phyloP scores from a whole-genome alignment of 2,113 vertebrate genomes.

The Genyomyrus donnyi region DNA sequence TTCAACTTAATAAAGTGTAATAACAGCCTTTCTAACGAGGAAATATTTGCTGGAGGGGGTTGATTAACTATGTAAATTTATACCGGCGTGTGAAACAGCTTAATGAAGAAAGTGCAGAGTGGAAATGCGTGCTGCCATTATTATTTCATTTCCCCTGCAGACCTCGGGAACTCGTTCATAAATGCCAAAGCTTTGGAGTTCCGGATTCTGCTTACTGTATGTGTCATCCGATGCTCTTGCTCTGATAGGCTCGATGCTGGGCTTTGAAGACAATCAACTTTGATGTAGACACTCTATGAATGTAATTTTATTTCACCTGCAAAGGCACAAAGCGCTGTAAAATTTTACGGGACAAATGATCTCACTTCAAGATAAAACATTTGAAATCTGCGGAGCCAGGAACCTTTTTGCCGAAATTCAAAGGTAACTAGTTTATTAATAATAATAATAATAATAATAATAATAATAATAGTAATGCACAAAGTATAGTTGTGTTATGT shows the following conservation, averaged over 20 bases:
- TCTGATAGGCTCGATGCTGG: not conserved
- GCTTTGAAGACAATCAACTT: not conserved
- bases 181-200: not conserved
- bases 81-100: conserved; percentile 14
- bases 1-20: conserved; percentile 12
- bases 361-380: not conserved
- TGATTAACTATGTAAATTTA: conserved; percentile 20
- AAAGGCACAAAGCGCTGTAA: not conserved
- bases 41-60: conserved; percentile 10
- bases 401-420: not conserved
- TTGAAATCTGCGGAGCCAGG: not conserved
- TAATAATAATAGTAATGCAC: not conserved
- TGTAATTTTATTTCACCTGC: not conserved
- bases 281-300: not conserved
- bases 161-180: not conserved
- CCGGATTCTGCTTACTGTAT: not conserved
- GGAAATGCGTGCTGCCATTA: not conserved
- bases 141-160: conserved; percentile 4
- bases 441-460: too few relatives aligned
- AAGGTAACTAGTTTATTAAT: not conserved
- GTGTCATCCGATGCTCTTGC: not conserved
- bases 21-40: conserved; percentile 12
- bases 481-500: not conserved
- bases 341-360: not conserved
- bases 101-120: conserved; percentile 8